Evolutionary conservation across 2,888 invertebrate species (phyloP).

Genomic region (Diplolepis rosae): DNA sequence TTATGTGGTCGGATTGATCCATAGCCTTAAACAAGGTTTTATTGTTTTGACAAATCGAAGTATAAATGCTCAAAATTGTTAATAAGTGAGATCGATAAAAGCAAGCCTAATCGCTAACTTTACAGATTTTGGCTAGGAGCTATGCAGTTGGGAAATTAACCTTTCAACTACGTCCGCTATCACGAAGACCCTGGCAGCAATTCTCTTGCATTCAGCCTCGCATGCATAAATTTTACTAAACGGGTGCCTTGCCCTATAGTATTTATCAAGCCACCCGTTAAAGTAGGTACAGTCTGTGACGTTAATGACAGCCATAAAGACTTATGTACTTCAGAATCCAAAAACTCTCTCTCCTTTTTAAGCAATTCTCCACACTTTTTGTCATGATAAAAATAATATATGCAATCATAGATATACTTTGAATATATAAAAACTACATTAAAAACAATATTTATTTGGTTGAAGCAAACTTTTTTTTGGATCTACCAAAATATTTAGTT

Average conservation of each 20-base stretch:
- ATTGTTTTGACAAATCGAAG: too few relatives aligned
- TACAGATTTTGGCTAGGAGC: constrained; percentile 4
- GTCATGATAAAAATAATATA: too few relatives aligned
- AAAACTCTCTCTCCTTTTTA: neutral
- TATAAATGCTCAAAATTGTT: neutral
- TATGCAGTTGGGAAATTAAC: constrained; percentile 11
- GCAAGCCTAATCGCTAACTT: neutral
- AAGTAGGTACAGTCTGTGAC: constrained; percentile 27
- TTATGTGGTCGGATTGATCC: too few relatives aligned
- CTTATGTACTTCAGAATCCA: constrained; percentile 9
- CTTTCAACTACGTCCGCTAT: constrained; percentile 25
- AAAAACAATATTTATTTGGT: too few relatives aligned
- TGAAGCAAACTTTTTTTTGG: too few relatives aligned
- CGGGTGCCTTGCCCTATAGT: constrained; percentile 61
- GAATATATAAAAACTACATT: too few relatives aligned
- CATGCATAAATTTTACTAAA: constrained; percentile 26
- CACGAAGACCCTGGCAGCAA: constrained; percentile 36
- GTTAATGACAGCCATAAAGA: constrained; percentile 23
- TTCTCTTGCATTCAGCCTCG: constrained; percentile 37
- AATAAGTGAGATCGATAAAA: neutral
- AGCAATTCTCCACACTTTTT: neutral
- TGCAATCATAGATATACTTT: too few relatives aligned
- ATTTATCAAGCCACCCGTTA: constrained; percentile 61
- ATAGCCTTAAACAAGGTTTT: too few relatives aligned
- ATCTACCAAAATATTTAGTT: too few relatives aligned